Evolutionary conservation across 2,888 invertebrate species (phyloP).

Genomic region (Cataglyphis rosenhaueri): DNA sequence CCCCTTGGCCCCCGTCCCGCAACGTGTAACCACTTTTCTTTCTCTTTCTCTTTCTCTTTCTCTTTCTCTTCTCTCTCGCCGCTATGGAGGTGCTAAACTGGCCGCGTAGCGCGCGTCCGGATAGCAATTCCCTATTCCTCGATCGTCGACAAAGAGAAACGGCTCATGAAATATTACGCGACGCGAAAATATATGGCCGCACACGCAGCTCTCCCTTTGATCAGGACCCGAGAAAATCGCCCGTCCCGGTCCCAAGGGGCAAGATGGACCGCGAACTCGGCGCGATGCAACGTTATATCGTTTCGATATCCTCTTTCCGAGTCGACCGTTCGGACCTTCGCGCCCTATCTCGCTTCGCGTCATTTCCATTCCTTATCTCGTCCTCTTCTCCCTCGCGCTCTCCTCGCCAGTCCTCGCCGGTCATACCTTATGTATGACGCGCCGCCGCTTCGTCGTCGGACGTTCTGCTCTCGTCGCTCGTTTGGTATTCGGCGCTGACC

Average conservation of each 20-base stretch:
- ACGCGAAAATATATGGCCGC: conserved; percentile 70
- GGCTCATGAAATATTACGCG: conserved; percentile 82
- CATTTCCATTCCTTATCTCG: conserved; percentile 56
- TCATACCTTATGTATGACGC: conserved; percentile 84
- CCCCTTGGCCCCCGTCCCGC: conserved; percentile 58
- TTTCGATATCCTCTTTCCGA: conserved; percentile 71
- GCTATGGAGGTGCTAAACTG: conserved; percentile 62
- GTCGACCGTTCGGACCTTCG: conserved; percentile 56
- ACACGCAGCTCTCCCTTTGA: conserved; percentile 79
- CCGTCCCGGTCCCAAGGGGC: conserved; percentile 78
- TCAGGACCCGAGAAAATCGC: conserved; percentile 82
- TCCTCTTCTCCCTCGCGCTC: conserved; percentile 16
- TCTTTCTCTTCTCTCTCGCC: conserved; percentile 43
- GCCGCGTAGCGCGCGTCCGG: conserved; percentile 43
- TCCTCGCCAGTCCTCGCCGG: conserved; percentile 65
- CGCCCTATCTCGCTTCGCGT: conserved; percentile 36
- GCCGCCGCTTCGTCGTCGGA: conserved; percentile 78
- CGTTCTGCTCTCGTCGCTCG: conserved; percentile 75
- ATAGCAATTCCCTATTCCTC: conserved; percentile 74
- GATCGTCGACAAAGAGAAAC: conserved; percentile 75
- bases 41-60: conserved; percentile 37
- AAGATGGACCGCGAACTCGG: conserved; percentile 62
- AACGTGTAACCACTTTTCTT: conserved; percentile 43
- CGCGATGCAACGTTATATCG: conserved; percentile 76
- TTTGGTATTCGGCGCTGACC: conserved; percentile 85